Evolutionary conservation across 2,797 vertebrate species (phyloP).

Genomic region (Pseudocheirus occidentalis): DNA sequence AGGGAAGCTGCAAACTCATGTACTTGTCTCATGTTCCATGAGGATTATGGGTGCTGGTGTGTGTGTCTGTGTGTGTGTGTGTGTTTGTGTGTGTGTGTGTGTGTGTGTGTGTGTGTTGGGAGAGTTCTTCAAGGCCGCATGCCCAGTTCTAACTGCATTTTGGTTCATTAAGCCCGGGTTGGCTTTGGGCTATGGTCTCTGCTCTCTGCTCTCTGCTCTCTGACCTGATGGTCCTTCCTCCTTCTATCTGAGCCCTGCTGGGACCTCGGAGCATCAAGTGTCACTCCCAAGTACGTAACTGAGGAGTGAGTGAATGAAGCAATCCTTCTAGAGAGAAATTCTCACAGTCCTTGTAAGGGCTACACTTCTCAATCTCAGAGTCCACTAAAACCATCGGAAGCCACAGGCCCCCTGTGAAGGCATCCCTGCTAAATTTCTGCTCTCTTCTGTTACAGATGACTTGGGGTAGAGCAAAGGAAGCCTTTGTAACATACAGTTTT

Average conservation of each 20-base stretch:
- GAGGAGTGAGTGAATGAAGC: background rate
- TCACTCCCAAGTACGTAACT: background rate
- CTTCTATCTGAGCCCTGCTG: background rate
- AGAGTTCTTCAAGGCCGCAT: background rate
- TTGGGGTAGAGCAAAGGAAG: background rate
- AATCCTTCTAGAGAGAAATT: background rate
- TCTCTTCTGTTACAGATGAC: background rate
- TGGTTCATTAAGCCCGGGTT: background rate
- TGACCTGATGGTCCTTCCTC: background rate
- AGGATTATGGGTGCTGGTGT: too few relatives aligned
- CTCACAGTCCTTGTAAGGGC: background rate
- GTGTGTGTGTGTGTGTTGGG: background rate
- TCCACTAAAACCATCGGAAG: background rate
- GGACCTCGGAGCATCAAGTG: background rate
- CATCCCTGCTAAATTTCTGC: background rate
- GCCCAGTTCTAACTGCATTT: background rate
- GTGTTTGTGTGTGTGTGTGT: background rate
- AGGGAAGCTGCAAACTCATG: background rate
- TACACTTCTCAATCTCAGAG: background rate
- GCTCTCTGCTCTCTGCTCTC: background rate
- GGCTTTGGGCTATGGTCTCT: background rate
- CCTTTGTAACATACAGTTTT: background rate
- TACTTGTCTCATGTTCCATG: background rate
- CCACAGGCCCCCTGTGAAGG: background rate
- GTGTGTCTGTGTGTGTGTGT: background rate